Conservation (phyloP, 2,797 vertebrate species). For the Liasis olivaceus region DNA sequence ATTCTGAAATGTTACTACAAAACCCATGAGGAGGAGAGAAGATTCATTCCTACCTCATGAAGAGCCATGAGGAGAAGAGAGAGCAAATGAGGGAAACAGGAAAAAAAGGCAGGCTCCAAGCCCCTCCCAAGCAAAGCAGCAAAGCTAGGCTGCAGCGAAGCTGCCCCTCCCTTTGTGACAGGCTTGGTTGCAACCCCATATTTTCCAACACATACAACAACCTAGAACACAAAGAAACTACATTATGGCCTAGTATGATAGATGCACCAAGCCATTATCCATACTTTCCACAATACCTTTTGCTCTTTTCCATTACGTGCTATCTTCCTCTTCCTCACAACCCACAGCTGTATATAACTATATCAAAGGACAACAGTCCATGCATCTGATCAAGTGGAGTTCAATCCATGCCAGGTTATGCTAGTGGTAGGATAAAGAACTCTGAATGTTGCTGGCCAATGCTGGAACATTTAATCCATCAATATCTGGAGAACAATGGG, state of each 20-base stretch:
- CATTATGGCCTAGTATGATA: not conserved
- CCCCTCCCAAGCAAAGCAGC: no score
- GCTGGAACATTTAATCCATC: not conserved
- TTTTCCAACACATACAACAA: not conserved
- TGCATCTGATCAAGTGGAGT: not conserved
- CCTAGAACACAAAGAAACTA: not conserved
- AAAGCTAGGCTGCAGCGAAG: no score
- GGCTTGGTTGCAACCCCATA: no score
- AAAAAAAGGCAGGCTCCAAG: no score
- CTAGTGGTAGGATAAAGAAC: not conserved
- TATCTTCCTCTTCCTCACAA: not conserved
- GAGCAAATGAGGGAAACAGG: no score
- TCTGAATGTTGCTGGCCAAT: not conserved
- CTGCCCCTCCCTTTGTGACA: no score
- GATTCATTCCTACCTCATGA: no score
- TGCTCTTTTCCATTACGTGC: not conserved
- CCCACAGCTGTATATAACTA: not conserved
- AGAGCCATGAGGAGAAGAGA: no score
- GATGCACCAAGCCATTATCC: not conserved
- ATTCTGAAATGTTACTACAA: no score
- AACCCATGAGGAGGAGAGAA: no score
- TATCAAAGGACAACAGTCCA: not conserved
- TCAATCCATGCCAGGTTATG: not conserved
- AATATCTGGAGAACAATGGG: not conserved
- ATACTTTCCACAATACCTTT: not conserved